phyloP scores from a whole-genome alignment of 2,797 vertebrate genomes.

The Eutrigla gurnardus region DNA sequence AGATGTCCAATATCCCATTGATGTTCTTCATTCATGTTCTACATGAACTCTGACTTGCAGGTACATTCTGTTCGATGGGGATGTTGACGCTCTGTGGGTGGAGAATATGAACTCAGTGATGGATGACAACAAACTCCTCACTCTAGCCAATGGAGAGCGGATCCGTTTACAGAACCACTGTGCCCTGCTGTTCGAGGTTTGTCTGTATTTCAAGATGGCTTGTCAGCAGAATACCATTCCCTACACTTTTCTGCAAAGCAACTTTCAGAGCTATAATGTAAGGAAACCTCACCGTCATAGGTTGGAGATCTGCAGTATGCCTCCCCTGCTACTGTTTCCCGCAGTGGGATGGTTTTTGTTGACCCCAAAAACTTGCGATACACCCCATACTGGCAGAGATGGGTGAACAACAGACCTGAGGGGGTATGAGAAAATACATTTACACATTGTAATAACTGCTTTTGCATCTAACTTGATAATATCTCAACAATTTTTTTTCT shows the following conservation, averaged over 20 bases:
- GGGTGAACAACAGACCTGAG: slow-evolving; percentile 84
- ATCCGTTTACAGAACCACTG: slow-evolving; percentile 94
- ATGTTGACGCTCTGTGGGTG: slow-evolving; percentile 98
- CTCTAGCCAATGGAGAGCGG: slow-evolving; percentile 95
- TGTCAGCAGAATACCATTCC: neutral
- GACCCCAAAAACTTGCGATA: slow-evolving; percentile 97
- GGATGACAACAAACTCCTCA: slow-evolving; percentile 98
- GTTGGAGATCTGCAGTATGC: slow-evolving; percentile 97
- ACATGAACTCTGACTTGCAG: slow-evolving; percentile 73
- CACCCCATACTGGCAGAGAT: slow-evolving; percentile 93
- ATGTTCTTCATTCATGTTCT: neutral
- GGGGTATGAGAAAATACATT: slow-evolving; percentile 78
- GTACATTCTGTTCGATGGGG: slow-evolving; percentile 97
- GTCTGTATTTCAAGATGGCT: slow-evolving; percentile 14
- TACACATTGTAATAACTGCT: neutral
- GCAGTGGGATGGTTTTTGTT: slow-evolving; percentile 98
- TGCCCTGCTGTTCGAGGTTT: slow-evolving; percentile 94
- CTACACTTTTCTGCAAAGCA: slow-evolving; percentile 4
- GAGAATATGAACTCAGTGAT: slow-evolving; percentile 99
- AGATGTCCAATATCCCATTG: neutral
- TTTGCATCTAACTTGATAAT: neutral
- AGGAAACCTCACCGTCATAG: slow-evolving; percentile 72
- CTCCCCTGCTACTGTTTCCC: slow-evolving; percentile 96
- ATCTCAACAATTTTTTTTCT: slow-evolving; percentile 12
- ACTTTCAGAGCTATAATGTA: neutral